A percentile compares a stretch with the other conserved stretches of the same genome.
Conservation (phyloP, 2,113 vertebrate genomes). For the Archilochus colubris region DNA sequence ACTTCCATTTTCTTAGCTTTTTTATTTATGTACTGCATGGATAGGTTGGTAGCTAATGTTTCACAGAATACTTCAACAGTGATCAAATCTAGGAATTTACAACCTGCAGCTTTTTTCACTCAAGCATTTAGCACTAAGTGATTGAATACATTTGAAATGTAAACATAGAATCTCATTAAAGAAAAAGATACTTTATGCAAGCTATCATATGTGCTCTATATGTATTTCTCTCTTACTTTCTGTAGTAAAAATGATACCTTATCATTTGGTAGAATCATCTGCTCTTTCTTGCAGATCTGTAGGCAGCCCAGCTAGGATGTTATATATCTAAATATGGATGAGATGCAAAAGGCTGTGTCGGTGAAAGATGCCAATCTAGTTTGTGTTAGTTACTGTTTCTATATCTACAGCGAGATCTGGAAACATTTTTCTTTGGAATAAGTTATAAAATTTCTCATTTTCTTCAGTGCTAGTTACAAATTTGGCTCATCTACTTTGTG, state of each 20-base stretch:
- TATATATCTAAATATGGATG: neutral
- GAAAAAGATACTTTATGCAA: neutral
- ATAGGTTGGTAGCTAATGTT: neutral
- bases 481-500: neutral
- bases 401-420: neutral
- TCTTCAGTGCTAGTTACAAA: slow-evolving; percentile 3
- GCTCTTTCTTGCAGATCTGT: neutral
- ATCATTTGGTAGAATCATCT: neutral
- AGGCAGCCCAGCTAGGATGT: neutral
- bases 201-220: neutral
- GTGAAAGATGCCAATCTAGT: neutral
- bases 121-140: neutral
- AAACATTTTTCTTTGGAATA: neutral
- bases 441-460: slow-evolving; percentile 14
- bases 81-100: neutral
- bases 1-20: neutral
- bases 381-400: neutral
- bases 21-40: neutral
- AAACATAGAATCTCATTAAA: neutral
- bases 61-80: neutral
- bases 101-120: neutral
- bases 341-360: neutral
- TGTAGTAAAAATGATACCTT: neutral
- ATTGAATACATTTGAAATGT: neutral
- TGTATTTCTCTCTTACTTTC: slow-evolving; percentile 9